Conservation (phyloP, 53 echinoderm and acorn worm species). For the Patiria pectinifera region DNA sequence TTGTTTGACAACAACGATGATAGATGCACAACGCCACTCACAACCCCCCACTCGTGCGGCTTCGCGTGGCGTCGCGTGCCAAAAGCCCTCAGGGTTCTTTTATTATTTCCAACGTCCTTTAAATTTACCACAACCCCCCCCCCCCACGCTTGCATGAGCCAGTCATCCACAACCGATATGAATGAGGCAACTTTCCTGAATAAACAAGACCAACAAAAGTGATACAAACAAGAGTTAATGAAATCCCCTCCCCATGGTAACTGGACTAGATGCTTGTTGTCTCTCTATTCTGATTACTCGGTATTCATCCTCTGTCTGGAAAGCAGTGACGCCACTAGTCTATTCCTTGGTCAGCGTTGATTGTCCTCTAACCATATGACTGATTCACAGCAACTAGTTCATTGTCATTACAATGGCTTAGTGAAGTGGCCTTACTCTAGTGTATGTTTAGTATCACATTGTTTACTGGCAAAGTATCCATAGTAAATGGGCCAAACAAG, state of each 20-base stretch:
- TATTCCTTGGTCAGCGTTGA: neutral
- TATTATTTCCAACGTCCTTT: constrained; percentile 51
- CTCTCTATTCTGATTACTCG: neutral
- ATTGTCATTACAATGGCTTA: constrained; percentile 35
- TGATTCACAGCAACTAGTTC: constrained; percentile 44
- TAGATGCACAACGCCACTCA: constrained; percentile 35
- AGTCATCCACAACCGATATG: constrained; percentile 24
- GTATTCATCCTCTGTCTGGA: neutral
- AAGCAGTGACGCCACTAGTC: constrained; percentile 6
- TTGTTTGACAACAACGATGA: constrained; percentile 62
- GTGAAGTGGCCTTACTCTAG: neutral
- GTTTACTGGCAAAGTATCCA: neutral
- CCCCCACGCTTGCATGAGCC: constrained; percentile 22
- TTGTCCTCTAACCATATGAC: constrained; percentile 21
- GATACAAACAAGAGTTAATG: constrained; percentile 45
- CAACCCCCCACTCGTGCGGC: constrained; percentile 25
- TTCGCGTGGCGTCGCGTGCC: constrained; percentile 68
- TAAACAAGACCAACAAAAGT: constrained; percentile 47
- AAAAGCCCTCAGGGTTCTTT: constrained; percentile 42
- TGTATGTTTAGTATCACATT: neutral
- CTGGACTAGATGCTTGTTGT: neutral
- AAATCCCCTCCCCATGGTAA: neutral
- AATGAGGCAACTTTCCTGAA: constrained; percentile 48
- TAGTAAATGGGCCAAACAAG: neutral
- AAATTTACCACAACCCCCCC: neutral